Percentiles rank a stretch among this genome's conserved stretches.
phyloP scores from a whole-genome alignment of 2,797 vertebrate species.

The Onychomys arenicola region DNA sequence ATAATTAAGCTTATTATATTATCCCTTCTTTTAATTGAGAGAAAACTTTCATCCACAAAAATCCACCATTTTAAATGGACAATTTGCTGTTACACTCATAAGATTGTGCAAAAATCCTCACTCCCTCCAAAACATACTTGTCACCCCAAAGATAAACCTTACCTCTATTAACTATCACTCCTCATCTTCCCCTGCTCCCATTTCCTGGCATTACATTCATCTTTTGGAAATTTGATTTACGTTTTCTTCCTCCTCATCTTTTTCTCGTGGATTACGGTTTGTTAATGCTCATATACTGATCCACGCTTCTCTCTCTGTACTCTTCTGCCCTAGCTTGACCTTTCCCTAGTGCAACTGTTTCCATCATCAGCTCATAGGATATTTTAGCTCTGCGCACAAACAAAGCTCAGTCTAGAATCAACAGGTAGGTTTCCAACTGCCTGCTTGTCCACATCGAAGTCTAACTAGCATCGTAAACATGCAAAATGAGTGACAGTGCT shows the following conservation, averaged over 20 bases:
- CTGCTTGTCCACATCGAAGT: background rate
- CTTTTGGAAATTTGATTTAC: background rate
- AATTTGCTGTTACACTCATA: background rate
- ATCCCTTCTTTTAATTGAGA: background rate
- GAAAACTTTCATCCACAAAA: background rate
- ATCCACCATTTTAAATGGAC: slow-evolving; percentile 15
- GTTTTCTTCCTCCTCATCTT: slow-evolving; percentile 21
- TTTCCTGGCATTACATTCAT: background rate
- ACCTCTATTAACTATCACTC: background rate
- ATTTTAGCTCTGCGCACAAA: background rate
- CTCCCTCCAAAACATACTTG: background rate
- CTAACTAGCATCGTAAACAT: background rate
- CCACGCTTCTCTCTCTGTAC: background rate
- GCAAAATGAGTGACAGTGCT: background rate
- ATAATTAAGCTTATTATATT: slow-evolving; percentile 27
- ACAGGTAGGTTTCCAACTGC: slow-evolving; percentile 2
- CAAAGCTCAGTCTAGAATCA: background rate
- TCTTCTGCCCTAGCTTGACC: background rate
- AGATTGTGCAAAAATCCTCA: background rate
- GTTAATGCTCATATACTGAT: background rate
- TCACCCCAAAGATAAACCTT: background rate
- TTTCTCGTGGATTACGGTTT: background rate
- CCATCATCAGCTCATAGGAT: background rate
- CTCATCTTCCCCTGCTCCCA: background rate
- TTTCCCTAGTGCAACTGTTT: background rate